These are phyloP conservation scores for Seira musarum DNA, from an alignment of 2,888 invertebrate species.

Conservation along the genomic window DNA sequence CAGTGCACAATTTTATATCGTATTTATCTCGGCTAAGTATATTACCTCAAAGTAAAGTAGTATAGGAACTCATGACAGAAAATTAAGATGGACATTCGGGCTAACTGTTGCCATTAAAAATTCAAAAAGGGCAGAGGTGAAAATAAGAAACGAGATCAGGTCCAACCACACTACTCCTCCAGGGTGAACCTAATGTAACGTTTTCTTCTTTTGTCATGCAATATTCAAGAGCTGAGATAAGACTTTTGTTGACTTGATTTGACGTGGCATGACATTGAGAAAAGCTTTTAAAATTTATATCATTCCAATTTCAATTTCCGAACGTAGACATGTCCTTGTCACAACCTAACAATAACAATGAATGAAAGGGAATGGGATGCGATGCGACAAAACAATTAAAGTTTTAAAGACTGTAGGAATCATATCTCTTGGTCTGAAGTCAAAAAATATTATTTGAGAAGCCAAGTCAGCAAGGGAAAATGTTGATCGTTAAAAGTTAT, in stretches of 20 bases:
- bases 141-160: background rate
- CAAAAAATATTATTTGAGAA: conserved; percentile 7
- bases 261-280: background rate
- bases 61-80: too few relatives aligned
- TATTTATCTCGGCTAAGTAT: too few relatives aligned
- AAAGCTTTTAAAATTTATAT: background rate
- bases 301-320: background rate
- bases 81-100: background rate
- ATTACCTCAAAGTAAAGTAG: too few relatives aligned
- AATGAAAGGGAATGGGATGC: too few relatives aligned
- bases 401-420: background rate
- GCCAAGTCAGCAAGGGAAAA: too few relatives aligned
- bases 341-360: too few relatives aligned
- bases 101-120: conserved; percentile 1
- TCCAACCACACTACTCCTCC: too few relatives aligned
- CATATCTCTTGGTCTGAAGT: background rate
- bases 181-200: too few relatives aligned
- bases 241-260: background rate
- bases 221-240: background rate
- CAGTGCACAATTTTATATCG: too few relatives aligned
- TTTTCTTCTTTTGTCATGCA: too few relatives aligned
- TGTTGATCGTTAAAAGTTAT: conserved; percentile 13
- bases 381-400: too few relatives aligned
- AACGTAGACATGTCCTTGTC: too few relatives aligned
- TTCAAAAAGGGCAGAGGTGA: background rate